Evolutionary conservation across 2,888 invertebrate species (phyloP).

Genomic region (Dioctria rufipes): DNA sequence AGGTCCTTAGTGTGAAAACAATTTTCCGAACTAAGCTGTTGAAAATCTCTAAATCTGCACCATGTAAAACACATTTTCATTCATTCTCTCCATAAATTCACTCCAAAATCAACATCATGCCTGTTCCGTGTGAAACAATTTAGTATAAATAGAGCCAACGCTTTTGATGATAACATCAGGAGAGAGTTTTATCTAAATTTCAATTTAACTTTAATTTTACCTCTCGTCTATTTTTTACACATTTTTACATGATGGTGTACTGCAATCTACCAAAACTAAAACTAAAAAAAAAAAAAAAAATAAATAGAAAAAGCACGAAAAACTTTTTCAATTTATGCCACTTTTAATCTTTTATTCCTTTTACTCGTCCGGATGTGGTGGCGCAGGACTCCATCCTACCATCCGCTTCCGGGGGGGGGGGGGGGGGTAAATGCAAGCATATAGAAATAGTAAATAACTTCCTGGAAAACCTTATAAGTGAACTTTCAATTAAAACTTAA

Average conservation of each 20-base stretch:
- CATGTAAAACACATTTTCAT: no score
- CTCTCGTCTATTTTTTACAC: not conserved
- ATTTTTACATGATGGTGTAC: no score
- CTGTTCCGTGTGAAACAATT: not conserved
- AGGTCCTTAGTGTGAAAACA: no score
- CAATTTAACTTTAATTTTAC: constrained; percentile 7
- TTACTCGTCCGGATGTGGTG: no score
- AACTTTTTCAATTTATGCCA: constrained; percentile 22
- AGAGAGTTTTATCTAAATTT: constrained; percentile 2
- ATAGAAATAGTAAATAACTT: constrained; percentile 12
- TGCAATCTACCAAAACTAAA: not conserved
- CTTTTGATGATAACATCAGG: not conserved
- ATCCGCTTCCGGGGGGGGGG: no score
- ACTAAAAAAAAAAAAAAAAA: not conserved
- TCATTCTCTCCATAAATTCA: no score
- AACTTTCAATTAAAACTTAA: constrained; percentile 53
- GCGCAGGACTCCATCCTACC: no score
- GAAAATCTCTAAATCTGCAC: no score
- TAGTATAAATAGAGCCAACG: not conserved
- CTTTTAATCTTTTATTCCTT: constrained; percentile 2
- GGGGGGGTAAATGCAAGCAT: not conserved
- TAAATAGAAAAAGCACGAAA: not conserved
- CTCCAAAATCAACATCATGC: not conserved
- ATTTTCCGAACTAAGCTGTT: no score
- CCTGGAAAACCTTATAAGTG: constrained; percentile 36